These are phyloP conservation scores for Lacerta viridis DNA, from an alignment of 2,797 vertebrate genomes.

Conservation along the genomic window DNA sequence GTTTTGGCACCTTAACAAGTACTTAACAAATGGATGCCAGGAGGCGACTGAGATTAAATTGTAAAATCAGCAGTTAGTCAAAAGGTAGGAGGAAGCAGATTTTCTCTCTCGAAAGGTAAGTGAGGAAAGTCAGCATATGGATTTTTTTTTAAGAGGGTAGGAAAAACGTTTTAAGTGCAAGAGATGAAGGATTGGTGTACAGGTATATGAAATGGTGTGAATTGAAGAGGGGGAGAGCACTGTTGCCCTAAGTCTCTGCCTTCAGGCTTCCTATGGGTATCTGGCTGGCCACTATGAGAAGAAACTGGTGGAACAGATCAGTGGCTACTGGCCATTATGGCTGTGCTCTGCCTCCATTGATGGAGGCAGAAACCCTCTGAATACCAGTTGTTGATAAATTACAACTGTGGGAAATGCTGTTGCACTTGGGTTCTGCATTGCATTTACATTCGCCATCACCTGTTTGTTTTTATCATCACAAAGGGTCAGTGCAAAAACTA, in stretches of 20 bases:
- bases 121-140: conserved; percentile 17
- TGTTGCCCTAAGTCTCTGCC: no score
- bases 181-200: no score
- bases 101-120: conserved; percentile 35
- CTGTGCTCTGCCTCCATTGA: not conserved
- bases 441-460: not conserved
- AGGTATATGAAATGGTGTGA: no score
- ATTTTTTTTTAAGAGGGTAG: not conserved
- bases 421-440: no score
- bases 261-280: conserved; percentile 23
- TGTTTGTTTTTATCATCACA: not conserved
- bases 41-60: conserved; percentile 56
- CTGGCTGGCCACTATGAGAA: not conserved
- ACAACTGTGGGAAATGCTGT: no score
- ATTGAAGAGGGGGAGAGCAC: no score
- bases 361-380: no score
- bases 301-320: not conserved
- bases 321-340: not conserved
- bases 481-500: not conserved
- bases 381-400: no score
- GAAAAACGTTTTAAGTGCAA: no score
- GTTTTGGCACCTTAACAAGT: conserved; percentile 59
- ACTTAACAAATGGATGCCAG: conserved; percentile 50
- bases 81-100: not conserved
- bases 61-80: conserved; percentile 54